Conservation (phyloP, 2,888 invertebrate species). For the Venustoraphidia nigricollis region DNA sequence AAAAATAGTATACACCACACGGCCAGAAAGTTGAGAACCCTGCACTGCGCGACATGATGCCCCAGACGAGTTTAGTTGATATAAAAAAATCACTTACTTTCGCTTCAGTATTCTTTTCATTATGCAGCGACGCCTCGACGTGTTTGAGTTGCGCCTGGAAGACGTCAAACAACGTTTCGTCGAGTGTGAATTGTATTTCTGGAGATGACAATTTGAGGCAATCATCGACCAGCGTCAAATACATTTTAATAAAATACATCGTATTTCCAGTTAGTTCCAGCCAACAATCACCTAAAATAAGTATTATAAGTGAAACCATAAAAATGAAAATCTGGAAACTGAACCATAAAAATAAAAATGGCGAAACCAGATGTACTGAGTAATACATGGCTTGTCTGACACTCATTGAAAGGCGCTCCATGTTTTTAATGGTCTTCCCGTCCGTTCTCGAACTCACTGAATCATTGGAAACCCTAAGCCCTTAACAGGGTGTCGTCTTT, state of each 20-base stretch:
- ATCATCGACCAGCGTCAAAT: slow-evolving; percentile 57
- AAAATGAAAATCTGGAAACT: too few species aligned
- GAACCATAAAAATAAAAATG: too few species aligned
- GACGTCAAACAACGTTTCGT: slow-evolving; percentile 55
- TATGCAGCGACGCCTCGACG: slow-evolving; percentile 36
- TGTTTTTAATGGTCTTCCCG: too few species aligned
- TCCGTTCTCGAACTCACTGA: too few species aligned
- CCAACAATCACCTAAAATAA: slow-evolving; percentile 42
- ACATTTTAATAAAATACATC: slow-evolving; percentile 62
- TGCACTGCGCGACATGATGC: too few species aligned
- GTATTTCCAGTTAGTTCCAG: slow-evolving; percentile 66
- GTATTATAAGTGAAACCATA: not conserved
- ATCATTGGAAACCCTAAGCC: too few species aligned
- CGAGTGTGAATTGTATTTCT: slow-evolving; percentile 57
- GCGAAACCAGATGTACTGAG: too few species aligned
- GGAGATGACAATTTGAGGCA: slow-evolving; percentile 59
- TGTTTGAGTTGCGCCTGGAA: slow-evolving; percentile 59
- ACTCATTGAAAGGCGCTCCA: too few species aligned
- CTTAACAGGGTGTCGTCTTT: too few species aligned
- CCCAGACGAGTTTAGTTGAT: slow-evolving; percentile 25
- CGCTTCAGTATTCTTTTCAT: slow-evolving; percentile 38
- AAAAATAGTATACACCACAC: too few species aligned
- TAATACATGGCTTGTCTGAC: too few species aligned
- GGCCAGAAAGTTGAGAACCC: too few species aligned
- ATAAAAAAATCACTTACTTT: slow-evolving; percentile 16